Evolutionary conservation across 2,113 vertebrate species (phyloP), one percentile per base, ranked within the genome.

Genomic region (Chionis minor): DNA sequence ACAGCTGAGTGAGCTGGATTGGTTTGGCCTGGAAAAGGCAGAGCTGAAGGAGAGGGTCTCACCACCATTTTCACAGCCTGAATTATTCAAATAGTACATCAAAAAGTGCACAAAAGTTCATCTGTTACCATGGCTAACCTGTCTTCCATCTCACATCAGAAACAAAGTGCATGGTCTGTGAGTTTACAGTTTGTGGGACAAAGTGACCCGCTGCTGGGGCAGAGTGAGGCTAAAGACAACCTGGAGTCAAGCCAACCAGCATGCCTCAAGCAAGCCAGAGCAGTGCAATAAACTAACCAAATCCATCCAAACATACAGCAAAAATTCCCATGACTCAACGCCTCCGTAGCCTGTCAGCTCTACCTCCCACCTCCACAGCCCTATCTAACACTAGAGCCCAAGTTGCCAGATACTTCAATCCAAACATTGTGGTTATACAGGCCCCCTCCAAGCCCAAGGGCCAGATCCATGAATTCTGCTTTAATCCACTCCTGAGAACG

Each of bases 221-320:
- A 88, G 63, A 79, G 35, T 69, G 72, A 72, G 56, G 61, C 81
- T 92, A 67, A 92, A 94, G 82, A 83, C 80, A 70, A 45, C 61
- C 27, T 95, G 90, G 58, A 88, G 42, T 70, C 38, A 87, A 62
- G 83, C 65, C 86, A 95, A 38, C 7, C 65, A 87, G 52, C 19
- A 62, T n/a, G 77, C 86, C 83, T 94, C 58, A 86, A 87, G 66
- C 49, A 82, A 95, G 58, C 70, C 80, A 82, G 67, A 94, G 62
- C 66, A 84, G 20, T 66, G 66, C 84, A 95, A 90, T 82, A 95
- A 96, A 94, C 94, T 83, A 90, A 96, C 94, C 97, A 91, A 97
- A 95, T 91, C 91, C 94, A 87, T 78, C 51, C 91, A 95, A 94
- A 78, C 74, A 81, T 70, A 80, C 84, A 81, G 81, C 67, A 95